These are phyloP conservation scores for Plutella xylostella DNA, from an alignment of 2,888 invertebrate genomes.

Conservation along the genomic window DNA sequence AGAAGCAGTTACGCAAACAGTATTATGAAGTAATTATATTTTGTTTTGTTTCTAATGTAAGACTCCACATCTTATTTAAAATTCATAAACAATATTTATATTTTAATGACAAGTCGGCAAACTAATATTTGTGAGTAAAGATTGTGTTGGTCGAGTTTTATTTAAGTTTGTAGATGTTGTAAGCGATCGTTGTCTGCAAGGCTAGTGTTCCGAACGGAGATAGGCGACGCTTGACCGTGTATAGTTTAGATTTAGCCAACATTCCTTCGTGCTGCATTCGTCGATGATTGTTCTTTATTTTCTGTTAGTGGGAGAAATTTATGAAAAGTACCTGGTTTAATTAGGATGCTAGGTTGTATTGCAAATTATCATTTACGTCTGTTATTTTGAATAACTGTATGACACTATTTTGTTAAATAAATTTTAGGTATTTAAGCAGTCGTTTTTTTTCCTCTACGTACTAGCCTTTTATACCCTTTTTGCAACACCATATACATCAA, in stretches of 20 bases:
- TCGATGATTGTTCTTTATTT: conserved; percentile 47
- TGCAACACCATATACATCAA: no score
- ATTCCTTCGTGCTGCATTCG: conserved; percentile 67
- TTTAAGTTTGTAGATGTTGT: no score
- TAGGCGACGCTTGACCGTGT: conserved; percentile 23
- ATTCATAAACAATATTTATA: no score
- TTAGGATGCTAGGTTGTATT: conserved; percentile 69
- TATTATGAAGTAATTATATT: conserved; percentile 36
- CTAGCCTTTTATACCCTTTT: no score
- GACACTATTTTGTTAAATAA: conserved; percentile 71
- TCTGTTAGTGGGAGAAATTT: conserved; percentile 57
- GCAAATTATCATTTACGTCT: conserved; percentile 67
- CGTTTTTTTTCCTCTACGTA: no score
- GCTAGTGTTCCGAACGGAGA: conserved; percentile 23
- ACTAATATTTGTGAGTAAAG: no score
- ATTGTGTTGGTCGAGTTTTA: no score
- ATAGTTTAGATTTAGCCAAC: conserved; percentile 58
- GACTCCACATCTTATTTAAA: no score
- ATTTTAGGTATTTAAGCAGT: conserved; percentile 48
- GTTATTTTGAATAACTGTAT: conserved; percentile 69
- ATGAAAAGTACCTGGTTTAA: conserved; percentile 69
- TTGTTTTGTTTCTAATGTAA: no score
- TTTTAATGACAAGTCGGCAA: no score
- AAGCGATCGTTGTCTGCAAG: no score
- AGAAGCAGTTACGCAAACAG: conserved; percentile 43